phyloP scores from a whole-genome alignment of 2,888 invertebrate genomes.

The Acronicta aceris region DNA sequence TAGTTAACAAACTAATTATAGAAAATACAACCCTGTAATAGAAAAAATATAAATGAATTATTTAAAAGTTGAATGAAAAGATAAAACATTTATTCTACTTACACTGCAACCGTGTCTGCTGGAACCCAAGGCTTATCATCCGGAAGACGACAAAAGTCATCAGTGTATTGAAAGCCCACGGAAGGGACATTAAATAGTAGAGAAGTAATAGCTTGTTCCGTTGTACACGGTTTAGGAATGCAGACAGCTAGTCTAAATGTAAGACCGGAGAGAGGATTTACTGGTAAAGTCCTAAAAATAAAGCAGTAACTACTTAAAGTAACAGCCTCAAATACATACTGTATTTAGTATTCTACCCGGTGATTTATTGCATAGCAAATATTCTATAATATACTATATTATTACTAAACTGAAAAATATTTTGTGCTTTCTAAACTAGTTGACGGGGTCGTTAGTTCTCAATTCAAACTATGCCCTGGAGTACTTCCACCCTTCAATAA shows the following conservation, averaged over 20 bases:
- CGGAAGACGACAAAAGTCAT: slow-evolving; percentile 68
- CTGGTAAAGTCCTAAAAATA: slow-evolving; percentile 48
- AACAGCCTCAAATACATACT: no score
- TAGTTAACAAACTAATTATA: slow-evolving; percentile 63
- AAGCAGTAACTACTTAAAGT: neutral
- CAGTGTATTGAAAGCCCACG: slow-evolving; percentile 60
- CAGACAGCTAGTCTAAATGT: slow-evolving; percentile 64
- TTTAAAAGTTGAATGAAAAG: no score
- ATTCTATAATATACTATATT: no score
- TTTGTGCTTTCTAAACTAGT: no score
- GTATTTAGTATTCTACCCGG: no score
- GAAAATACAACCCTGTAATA: slow-evolving; percentile 64
- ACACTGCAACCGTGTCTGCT: slow-evolving; percentile 73
- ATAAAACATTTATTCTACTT: slow-evolving; percentile 50
- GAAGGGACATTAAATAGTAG: slow-evolving; percentile 56
- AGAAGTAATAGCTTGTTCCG: slow-evolving; percentile 58
- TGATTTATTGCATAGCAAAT: no score
- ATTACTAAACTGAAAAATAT: no score
- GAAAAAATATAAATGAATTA: neutral
- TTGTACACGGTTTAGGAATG: slow-evolving; percentile 70
- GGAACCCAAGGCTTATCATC: slow-evolving; percentile 71
- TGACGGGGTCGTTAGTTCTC: no score
- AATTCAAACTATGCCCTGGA: neutral
- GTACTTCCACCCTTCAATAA: no score
- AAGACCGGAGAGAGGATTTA: slow-evolving; percentile 36